Conservation (phyloP, 2,113 vertebrate genomes). For the Trachemys scripta region DNA sequence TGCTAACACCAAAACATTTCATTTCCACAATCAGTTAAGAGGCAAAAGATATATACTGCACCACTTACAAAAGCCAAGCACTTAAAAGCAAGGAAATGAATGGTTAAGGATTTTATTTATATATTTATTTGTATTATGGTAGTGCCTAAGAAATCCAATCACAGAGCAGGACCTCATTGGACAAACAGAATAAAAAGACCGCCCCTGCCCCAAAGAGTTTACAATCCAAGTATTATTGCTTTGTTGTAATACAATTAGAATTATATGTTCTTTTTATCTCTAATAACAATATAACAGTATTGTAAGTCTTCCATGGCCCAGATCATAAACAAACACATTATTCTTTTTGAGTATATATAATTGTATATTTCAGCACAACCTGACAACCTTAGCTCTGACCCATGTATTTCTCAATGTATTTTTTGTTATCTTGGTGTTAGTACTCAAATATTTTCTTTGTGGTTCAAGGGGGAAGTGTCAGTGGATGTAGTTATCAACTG, state of each 20-base stretch:
- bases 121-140: not conserved
- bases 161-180: not conserved
- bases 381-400: not conserved
- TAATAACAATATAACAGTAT: not conserved
- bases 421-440: not conserved
- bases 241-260: not conserved
- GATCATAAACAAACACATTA: not conserved
- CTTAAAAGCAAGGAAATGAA: not conserved
- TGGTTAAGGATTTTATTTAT: not conserved
- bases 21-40: not conserved
- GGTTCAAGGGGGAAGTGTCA: not conserved
- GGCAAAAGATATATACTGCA: not conserved
- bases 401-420: not conserved
- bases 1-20: not conserved
- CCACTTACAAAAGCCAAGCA: conserved; percentile 45
- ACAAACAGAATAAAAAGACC: not conserved
- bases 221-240: not conserved
- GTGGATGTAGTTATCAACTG: not conserved
- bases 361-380: not conserved
- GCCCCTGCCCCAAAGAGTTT: not conserved
- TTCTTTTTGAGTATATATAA: not conserved
- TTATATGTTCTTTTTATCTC: no score
- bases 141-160: not conserved
- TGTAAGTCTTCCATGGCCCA: not conserved
- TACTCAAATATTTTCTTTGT: not conserved